phyloP scores from a whole-genome alignment of 2,113 vertebrate genomes.

The Periophthalmus modestus region DNA sequence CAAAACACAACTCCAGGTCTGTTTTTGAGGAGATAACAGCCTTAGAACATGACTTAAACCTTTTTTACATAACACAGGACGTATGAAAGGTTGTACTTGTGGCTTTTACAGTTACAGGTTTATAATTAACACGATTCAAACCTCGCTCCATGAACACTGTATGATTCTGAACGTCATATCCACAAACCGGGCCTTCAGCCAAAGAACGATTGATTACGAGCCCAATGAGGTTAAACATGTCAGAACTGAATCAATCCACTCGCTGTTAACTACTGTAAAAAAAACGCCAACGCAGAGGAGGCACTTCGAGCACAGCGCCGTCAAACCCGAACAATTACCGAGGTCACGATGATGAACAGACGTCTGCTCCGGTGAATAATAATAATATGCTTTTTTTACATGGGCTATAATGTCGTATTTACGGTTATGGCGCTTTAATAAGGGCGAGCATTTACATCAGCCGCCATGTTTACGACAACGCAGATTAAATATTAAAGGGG shows the following conservation, averaged over 20 bases:
- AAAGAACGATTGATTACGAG: slow-evolving; percentile 26
- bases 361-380: neutral
- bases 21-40: too few relatives aligned
- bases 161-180: slow-evolving; percentile 18
- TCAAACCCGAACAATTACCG: slow-evolving; percentile 1
- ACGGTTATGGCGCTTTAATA: neutral
- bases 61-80: too few relatives aligned
- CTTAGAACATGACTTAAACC: too few relatives aligned
- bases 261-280: slow-evolving; percentile 9
- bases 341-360: slow-evolving; percentile 4
- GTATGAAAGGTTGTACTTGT: too few relatives aligned
- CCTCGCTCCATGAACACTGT: slow-evolving; percentile 14
- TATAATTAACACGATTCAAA: slow-evolving; percentile 31
- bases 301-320: neutral
- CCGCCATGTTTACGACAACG: neutral
- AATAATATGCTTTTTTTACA: neutral
- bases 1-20: too few relatives aligned
- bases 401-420: neutral
- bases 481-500: neutral
- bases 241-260: slow-evolving; percentile 19
- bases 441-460: neutral
- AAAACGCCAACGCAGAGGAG: slow-evolving; percentile 1
- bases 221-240: slow-evolving; percentile 20
- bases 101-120: neutral
- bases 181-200: neutral